Conservation (phyloP, 1,140 invertebrate species). For the Zaprionus inermis region DNA sequence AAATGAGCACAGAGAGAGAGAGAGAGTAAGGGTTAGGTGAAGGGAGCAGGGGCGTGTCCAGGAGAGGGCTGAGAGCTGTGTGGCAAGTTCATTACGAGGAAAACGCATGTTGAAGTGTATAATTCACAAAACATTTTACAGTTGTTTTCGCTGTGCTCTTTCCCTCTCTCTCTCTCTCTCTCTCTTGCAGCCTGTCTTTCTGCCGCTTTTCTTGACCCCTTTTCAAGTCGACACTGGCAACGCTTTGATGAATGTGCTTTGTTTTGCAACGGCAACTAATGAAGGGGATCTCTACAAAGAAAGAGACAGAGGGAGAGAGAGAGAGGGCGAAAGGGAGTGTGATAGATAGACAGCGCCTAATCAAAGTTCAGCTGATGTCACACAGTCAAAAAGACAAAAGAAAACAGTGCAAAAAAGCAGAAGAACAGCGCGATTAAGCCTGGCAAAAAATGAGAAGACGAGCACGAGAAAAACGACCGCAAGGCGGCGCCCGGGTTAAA, state of each 20-base stretch:
- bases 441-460: not conserved
- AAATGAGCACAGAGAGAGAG: slow-evolving; percentile 54
- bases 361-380: slow-evolving; percentile 52
- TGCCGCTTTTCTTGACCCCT: not conserved
- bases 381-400: slow-evolving; percentile 28
- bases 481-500: slow-evolving; percentile 15
- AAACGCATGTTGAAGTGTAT: slow-evolving; percentile 59
- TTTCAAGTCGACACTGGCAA: slow-evolving; percentile 26
- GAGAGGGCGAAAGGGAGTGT: not conserved
- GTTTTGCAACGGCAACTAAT: slow-evolving; percentile 6
- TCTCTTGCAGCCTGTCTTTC: not conserved
- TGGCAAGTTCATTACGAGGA: not conserved
- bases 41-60: no score
- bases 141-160: slow-evolving; percentile 9
- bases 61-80: not conserved
- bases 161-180: not conserved
- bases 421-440: slow-evolving; percentile 18
- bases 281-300: not conserved
- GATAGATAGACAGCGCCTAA: slow-evolving; percentile 31
- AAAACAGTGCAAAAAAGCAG: slow-evolving; percentile 1
- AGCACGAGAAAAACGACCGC: slow-evolving; percentile 6
- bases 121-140: slow-evolving; percentile 53
- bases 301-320: not conserved
- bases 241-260: slow-evolving; percentile 58
- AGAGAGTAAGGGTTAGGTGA: not conserved